Evolutionary conservation across 2,888 invertebrate genomes (phyloP), one percentile per base, ranked within the genome.

Genomic region (Phengaris arion): DNA sequence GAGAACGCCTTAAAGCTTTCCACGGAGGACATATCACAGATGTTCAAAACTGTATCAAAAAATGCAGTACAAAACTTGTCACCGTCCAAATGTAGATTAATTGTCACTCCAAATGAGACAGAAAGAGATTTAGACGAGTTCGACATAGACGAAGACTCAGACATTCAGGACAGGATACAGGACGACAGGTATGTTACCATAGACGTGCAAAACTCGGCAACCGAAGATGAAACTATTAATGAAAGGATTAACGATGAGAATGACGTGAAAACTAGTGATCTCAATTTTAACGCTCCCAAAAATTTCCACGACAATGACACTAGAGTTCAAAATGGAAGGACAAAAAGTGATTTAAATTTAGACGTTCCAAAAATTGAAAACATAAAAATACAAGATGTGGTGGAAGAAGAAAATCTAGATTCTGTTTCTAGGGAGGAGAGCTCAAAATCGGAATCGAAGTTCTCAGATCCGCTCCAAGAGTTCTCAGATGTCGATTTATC

Each of bases 21-120:
- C 1, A 85, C 86, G 0, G 90, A 89, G 0, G 85, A 87, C 68
- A 77, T 83, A 0, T 83, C 82, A 0, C 87, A 90, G 4, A 77
- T 93, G 7, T 93, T 93, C 82, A 91, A 92, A 75, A 93, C 93
- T 0, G 93, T 93, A 0, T 93, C 93, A 0, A 89, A 87, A 78
- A 85, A 83, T 0, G 92, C 92, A 2, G 89, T 92, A 0, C 88
- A 87, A 45, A 92, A 91, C 52, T 83, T 92, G 0, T 91, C 91
- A 0, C 92, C 92, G 0, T 87, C 90, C 0, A 85, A 86, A 72
- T 87, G 85, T 59, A 79, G 84, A 0, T 81, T 84, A 0, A 82
- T 85, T 8, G 78, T 82, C 10, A 86, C 87, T 0, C 87, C 86
- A 0, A 86, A 85, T 0, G 88, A 87, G 15, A 88, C 85, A 0